phyloP scores from a whole-genome alignment of 1,140 invertebrate species.

The Leptonema lineaticorne region DNA sequence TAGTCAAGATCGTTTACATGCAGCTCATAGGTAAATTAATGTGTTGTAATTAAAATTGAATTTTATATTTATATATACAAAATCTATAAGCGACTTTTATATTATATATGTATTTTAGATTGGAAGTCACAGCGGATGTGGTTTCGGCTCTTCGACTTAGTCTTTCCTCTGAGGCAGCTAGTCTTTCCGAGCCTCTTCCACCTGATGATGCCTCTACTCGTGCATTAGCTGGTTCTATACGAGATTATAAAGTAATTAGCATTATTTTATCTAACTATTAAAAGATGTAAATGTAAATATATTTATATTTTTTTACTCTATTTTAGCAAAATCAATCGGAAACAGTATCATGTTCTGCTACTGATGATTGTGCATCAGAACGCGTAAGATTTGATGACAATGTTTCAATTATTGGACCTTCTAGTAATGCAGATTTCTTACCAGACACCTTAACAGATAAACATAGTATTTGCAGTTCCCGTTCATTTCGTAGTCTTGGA shows the following conservation, averaged over 20 bases:
- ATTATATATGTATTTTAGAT: constrained; percentile 48
- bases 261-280: constrained; percentile 10
- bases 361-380: constrained; percentile 62
- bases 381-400: constrained; percentile 61
- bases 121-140: constrained; percentile 78
- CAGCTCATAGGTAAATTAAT: constrained; percentile 41
- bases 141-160: constrained; percentile 39
- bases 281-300: background rate
- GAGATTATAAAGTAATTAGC: constrained; percentile 65
- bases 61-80: background rate
- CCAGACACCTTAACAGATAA: constrained; percentile 37
- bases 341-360: constrained; percentile 39
- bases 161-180: constrained; percentile 70
- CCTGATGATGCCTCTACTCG: constrained; percentile 71
- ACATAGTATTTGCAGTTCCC: constrained; percentile 39
- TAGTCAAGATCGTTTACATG: constrained; percentile 32
- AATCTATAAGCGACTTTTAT: background rate
- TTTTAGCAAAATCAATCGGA: constrained; percentile 41
- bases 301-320: constrained; percentile 18
- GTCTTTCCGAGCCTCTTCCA: constrained; percentile 52
- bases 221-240: constrained; percentile 70
- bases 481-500: constrained; percentile 39
- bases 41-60: too few relatives aligned
- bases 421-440: constrained; percentile 35
- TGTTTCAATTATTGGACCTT: constrained; percentile 45